Conservation (phyloP, 2,797 vertebrate genomes). For the Peromyscus attwateri region DNA sequence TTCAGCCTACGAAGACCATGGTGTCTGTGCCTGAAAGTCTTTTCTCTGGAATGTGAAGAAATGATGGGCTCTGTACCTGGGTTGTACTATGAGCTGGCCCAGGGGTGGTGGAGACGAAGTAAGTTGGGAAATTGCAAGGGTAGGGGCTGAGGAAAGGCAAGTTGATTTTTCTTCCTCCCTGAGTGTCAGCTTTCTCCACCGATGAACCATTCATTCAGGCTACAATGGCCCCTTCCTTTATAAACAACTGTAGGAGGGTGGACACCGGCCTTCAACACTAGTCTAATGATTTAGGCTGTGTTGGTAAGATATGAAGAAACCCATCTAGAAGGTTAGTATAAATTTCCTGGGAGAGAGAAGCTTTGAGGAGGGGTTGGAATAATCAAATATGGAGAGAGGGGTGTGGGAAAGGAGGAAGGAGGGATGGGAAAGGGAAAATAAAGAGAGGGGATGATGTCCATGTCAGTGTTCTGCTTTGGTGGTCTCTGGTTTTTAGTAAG, state of each 20-base stretch:
- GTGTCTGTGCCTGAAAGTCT: background rate
- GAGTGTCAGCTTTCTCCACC: background rate
- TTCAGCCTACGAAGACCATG: background rate
- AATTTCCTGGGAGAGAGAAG: background rate
- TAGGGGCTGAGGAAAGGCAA: background rate
- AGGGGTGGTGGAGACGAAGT: background rate
- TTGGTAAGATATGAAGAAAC: background rate
- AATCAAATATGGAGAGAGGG: background rate
- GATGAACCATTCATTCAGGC: background rate
- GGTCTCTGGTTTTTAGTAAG: background rate
- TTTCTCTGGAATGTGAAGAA: background rate
- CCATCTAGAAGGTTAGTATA: background rate
- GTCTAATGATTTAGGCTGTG: background rate
- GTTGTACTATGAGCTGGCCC: background rate
- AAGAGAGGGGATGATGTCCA: background rate
- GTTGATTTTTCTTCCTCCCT: background rate
- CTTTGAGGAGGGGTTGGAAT: background rate
- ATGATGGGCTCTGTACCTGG: background rate
- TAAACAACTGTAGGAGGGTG: background rate
- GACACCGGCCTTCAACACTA: background rate
- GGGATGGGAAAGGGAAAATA: background rate
- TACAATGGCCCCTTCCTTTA: background rate
- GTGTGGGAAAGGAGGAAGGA: background rate
- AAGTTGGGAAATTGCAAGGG: background rate
- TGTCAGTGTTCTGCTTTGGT: background rate